phyloP scores from a whole-genome alignment of 2,113 vertebrate genomes.

The Panthera uncia region DNA sequence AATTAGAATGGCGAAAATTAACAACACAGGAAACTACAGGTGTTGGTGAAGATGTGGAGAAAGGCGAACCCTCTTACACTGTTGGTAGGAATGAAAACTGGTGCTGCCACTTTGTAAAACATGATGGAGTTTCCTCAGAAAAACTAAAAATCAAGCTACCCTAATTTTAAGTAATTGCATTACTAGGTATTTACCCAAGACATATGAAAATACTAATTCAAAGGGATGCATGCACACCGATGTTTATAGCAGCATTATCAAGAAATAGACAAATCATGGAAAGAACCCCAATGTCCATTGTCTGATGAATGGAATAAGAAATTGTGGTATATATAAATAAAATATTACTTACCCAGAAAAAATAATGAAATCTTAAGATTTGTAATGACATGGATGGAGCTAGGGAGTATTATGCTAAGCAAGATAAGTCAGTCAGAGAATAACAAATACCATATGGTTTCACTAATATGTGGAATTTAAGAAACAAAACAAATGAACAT shows the following conservation, averaged over 20 bases:
- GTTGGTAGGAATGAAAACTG: neutral
- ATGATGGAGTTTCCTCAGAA: neutral
- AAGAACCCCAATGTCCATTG: neutral
- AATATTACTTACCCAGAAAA: neutral
- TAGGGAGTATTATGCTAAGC: neutral
- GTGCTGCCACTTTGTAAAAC: neutral
- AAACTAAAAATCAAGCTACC: neutral
- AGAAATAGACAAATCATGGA: neutral
- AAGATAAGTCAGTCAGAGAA: neutral
- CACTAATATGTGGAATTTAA: too few species aligned
- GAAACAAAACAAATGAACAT: too few species aligned
- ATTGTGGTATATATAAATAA: neutral
- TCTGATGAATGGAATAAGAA: neutral
- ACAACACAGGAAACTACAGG: too few species aligned
- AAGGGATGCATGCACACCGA: too few species aligned
- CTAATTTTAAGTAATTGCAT: neutral
- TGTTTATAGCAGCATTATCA: too few species aligned
- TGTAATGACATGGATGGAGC: neutral
- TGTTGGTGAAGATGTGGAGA: too few species aligned
- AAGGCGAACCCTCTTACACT: neutral
- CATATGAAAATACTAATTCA: neutral
- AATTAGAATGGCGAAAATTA: too few species aligned
- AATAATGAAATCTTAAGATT: neutral
- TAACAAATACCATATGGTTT: neutral
- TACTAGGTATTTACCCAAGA: neutral